Base-by-base conservation (phyloP, 2,797 vertebrate species). In the Arrhamphus sclerolepis region DNA sequence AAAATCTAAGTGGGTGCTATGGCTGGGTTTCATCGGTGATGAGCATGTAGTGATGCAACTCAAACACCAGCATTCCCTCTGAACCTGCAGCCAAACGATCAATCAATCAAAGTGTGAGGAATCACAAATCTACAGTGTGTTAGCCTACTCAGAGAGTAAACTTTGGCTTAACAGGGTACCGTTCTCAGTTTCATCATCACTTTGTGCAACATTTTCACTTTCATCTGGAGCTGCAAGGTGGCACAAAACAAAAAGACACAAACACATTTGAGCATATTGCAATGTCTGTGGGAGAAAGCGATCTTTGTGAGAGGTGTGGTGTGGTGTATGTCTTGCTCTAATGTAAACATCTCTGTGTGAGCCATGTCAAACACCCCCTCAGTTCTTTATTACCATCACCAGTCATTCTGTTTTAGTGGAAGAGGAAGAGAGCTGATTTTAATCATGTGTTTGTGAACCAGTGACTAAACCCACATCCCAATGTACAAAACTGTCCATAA, bases 191-290 rank as follows among this genome's bases (percentile, higher is more conserved):
- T 86, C 82, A 75, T 86, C 83, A 73, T 84, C 86, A 78, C 79
- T 86, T 51, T 84, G 84, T 29, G 74, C 63, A 82, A 87, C 67
- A 81, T 54, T 74, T 56, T 86, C 83, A 71, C 72, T 79, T 43
- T 82, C 77, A 71, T 87, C 89, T 38, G 81, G 78, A 80, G 84
- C 88, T 90, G 85, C 50, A 65, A 67, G 70, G 55, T 56, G 70
- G 81, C 77, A 88, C 71, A 89, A 68, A 83, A 87, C 77, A 89
- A 80, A 79, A 62, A 86, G 40, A 85, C 67, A 86, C 61, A 86
- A 73, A 34, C 10, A 82, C 58, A 62, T 70, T 58, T 63, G 53
- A 80, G 77, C 72, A 57, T 55, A 39, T 62, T 52, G 39, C 69
- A 48, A 48, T 8, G 18, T 44, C 58, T 44, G 60, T n/a, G 41